Evolutionary conservation across 2,113 vertebrate genomes (phyloP).

Genomic region (Larimichthys crocea): DNA sequence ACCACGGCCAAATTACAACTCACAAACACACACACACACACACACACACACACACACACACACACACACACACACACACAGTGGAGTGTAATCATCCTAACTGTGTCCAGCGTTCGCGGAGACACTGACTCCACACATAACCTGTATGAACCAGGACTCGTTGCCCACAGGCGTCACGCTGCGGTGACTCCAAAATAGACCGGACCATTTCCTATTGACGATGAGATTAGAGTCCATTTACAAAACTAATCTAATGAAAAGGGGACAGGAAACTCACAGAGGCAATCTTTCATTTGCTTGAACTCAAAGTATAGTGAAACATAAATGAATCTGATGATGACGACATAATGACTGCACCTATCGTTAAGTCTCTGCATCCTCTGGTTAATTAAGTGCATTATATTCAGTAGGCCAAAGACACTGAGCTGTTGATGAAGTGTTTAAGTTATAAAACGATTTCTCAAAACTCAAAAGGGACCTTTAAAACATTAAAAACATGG

Average conservation of each 20-base stretch:
- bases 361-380: not conserved
- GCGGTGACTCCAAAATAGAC: slow-evolving; percentile 43
- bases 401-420: too few species aligned
- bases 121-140: slow-evolving; percentile 22
- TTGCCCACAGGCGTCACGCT: slow-evolving; percentile 34
- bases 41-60: not conserved
- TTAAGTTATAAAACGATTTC: too few species aligned
- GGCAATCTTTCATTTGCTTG: slow-evolving; percentile 39
- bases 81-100: slow-evolving; percentile 54
- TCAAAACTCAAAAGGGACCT: not conserved
- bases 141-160: slow-evolving; percentile 37
- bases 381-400: not conserved
- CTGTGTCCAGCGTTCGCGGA: slow-evolving; percentile 40
- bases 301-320: slow-evolving; percentile 1
- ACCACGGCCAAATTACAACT: slow-evolving; percentile 26
- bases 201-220: slow-evolving; percentile 58
- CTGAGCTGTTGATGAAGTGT: not conserved
- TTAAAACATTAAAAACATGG: not conserved
- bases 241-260: slow-evolving; percentile 56
- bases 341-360: too few species aligned
- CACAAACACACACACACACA: not conserved
- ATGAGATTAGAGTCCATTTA: slow-evolving; percentile 61
- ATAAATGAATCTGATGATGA: not conserved
- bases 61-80: slow-evolving; percentile 10
- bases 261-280: slow-evolving; percentile 54